Evolutionary conservation across 2,888 invertebrate genomes (phyloP), one percentile per base, ranked within the genome.

Genomic region (Ormyrus pomaceus): DNA sequence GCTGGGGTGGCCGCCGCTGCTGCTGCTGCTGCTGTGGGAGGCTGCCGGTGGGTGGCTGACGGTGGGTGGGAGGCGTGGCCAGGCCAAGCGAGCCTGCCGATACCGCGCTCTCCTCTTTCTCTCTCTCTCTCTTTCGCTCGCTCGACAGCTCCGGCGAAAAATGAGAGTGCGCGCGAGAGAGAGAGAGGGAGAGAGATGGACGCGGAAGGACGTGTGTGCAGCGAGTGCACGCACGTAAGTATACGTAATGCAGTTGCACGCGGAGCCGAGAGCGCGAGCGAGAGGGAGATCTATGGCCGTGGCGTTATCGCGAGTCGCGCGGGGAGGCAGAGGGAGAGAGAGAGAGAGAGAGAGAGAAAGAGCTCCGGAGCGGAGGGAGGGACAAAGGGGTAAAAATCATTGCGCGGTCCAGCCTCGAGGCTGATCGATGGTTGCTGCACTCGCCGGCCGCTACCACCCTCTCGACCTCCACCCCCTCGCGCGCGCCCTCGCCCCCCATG

Each of bases 321-420:
- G 69, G 45, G 79, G 46, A 13, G 9, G 10, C 2, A 11, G 59
- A 59, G 59, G 6, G 50, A 59, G 19, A 6, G 64, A 6, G 19
- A 6, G 64, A 19, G 50, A 59, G 59, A 10, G 71, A n/a, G 19
- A 6, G 64, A 6, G 64, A 6, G 55, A 9, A 10, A 53, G 58
- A 51, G 53, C 19, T 51, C 9, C 53, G 19, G 48, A 34, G 48
- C 10, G 50, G 70, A 70, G 61, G 69, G 61, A 56, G 72, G 69
- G 72, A 72, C 55, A 71, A 72, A 86, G 87, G 84, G 88, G 89
- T 86, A 89, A 90, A 90, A 90, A 90, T 90, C 90, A 90, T 90
- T 90, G 90, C 90, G 90, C 89, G 90, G 90, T 90, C 90, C 90
- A 89, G 90, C 89, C 90, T 90, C 87, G 89, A 90, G 90, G 89